Evolutionary conservation across 2,113 vertebrate genomes (phyloP), one percentile per base, ranked within the genome.

Genomic region (Pituophis catenifer): DNA sequence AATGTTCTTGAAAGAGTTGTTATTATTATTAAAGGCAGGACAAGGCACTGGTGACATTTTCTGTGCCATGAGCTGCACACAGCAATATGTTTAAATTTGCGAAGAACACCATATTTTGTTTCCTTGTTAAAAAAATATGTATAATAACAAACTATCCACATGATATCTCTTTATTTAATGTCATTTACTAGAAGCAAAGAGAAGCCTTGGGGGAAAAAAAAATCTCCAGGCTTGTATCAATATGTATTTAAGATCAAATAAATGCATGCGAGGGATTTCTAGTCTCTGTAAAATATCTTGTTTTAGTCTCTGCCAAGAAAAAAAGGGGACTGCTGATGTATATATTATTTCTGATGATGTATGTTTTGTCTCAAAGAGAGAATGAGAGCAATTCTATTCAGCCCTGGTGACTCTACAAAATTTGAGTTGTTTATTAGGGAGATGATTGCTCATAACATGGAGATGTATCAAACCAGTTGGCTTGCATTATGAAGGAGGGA

Each of bases 201-300:
- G 11, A 91, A 86, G 54, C 17, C 65, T 95, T 95, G 94, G 89
- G 86, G 38, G 38, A 2, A 92, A 94, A 90, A 89, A 94, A 95
- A 94, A 90, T 90, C 94, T 95, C 54, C 85, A 96, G 91, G 87
- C 90, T 94, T 94, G 94, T n/a, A 94, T 65, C 94, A 96, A 90
- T 95, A 89, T 92, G 65, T 89, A 95, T 91, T 94, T 95, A 95
- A 94, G 91, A 95, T 94, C 85, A 94, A 92, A 92, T 93, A 94
- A 94, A 93, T 53, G 90, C 89, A 93, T 87, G 85, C 21, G 87
- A n/a, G 91, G 86, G 70, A 95, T 94, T 96, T 90, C 86, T 94
- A 94, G 89, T 86, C 89, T 93, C 94, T 95, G 92, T 93, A 94
- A 95, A 94, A 94, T 24, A 90, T 81, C 13, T 93, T 50, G 93